Conservation (phyloP, 2,113 vertebrate species). For the Physeter macrocephalus region DNA sequence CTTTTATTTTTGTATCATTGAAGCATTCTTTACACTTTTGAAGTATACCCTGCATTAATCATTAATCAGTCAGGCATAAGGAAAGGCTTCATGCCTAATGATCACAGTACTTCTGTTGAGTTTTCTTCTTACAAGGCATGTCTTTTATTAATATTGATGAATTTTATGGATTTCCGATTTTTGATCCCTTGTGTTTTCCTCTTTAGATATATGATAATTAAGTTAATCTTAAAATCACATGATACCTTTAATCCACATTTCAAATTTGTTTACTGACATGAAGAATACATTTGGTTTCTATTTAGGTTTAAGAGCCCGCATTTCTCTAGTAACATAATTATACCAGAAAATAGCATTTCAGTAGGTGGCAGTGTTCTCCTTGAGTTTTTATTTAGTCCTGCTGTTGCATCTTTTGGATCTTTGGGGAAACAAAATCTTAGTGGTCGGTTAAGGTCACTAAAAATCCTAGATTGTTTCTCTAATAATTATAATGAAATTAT, state of each 20-base stretch:
- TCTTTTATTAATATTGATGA: conserved; percentile 42
- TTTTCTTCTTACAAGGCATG: conserved; percentile 57
- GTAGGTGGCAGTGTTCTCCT: conserved; percentile 81
- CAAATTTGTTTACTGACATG: conserved; percentile 23
- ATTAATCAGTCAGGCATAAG: conserved; percentile 65
- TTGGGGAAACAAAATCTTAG: not conserved
- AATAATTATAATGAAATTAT: not conserved
- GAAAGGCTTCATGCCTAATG: conserved; percentile 76
- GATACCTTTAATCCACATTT: conserved; percentile 16
- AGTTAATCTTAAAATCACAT: conserved; percentile 43
- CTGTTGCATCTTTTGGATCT: not conserved
- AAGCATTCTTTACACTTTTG: conserved; percentile 71
- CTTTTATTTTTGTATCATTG: conserved; percentile 57
- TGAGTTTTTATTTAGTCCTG: conserved; percentile 47
- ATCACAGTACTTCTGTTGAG: conserved; percentile 74
- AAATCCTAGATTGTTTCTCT: conserved; percentile 15
- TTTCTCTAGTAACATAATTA: conserved; percentile 17
- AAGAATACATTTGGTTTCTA: conserved; percentile 11
- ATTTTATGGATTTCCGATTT: not conserved
- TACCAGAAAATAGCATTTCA: conserved; percentile 52
- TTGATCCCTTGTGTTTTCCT: not conserved
- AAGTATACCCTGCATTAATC: conserved; percentile 74
- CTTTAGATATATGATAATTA: not conserved
- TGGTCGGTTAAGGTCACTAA: conserved; percentile 2
- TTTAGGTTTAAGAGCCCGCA: not conserved